phyloP scores from a whole-genome alignment of 2,113 vertebrate species.

The Osmerus mordax region DNA sequence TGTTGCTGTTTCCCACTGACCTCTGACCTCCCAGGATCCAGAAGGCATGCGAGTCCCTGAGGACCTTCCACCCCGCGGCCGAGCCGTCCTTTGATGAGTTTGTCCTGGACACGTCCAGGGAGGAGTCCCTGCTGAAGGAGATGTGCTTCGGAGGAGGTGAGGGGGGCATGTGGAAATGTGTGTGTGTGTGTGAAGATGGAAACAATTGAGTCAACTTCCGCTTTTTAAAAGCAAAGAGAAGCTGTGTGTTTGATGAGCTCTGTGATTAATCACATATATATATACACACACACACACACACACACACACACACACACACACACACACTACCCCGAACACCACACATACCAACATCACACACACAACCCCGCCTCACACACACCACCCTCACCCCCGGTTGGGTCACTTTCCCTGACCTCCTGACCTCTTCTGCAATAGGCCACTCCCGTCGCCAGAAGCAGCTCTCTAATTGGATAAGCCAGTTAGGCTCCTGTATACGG shows the following conservation, averaged over 20 bases:
- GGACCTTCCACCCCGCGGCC: conserved; percentile 86
- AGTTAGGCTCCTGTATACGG: conserved; percentile 3
- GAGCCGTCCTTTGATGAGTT: conserved; percentile 89
- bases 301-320: neutral
- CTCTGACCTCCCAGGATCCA: conserved; percentile 80
- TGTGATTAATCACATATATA: too few species aligned
- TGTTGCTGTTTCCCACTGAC: too few species aligned
- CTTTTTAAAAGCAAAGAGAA: too few species aligned
- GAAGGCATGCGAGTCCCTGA: conserved; percentile 90
- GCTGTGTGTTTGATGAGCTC: too few species aligned
- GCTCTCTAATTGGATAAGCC: conserved; percentile 38
- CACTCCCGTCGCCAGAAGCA: conserved; percentile 19
- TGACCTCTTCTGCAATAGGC: conserved; percentile 31
- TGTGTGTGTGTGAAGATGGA: neutral
- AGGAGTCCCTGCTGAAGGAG: conserved; percentile 83
- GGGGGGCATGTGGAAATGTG: neutral
- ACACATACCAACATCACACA: neutral
- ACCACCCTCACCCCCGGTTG: neutral
- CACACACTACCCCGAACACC: neutral
- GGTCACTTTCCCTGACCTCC: conserved; percentile 9
- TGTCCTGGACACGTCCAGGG: conserved; percentile 80
- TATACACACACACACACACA: too few species aligned
- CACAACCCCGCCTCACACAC: neutral
- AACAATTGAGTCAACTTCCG: neutral
- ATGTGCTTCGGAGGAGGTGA: conserved; percentile 87